Base-by-base conservation (phyloP, 2,888 invertebrate genomes). In the Parelbella ahira region DNA sequence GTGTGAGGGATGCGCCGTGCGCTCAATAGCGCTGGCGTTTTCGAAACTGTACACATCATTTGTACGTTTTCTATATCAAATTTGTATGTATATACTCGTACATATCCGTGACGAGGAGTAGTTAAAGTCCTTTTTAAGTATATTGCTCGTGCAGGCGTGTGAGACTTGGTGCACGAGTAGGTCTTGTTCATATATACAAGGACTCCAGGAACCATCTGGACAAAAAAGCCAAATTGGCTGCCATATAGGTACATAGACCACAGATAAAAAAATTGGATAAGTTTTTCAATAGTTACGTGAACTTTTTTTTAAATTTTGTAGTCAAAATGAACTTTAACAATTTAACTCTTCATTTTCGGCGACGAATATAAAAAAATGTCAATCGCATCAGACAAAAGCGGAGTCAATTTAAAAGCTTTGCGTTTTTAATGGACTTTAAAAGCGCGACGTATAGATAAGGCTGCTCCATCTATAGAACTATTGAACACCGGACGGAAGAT, bases 391-490 rank as follows among this genome's bases (percentile, higher is more conserved):
- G 28, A 37, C 37, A 28, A 28, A 37, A 37, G 28, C 13, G 12
- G 29, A 37, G 41, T 28, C 15, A 33, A 30, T 34, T 43, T 38
- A 42, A 32, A 33, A 43, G 28, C 34, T 49, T 49, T 50, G 51
- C 49, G 52, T 54, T 45, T 37, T 37, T 29, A 37, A 37, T 37
- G 28, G 36, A 13, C 15, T 28, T 37, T 28, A 37, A 37, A 37
- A 28, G 37, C 37, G 37, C 15, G 12, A 13, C 37, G 9, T 10
- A 9, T 27, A 12, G 15, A 13, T 12, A 27, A 27, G 7, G 2
- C 1, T 27, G 7, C n/a, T 12, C 7, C n/a, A n/a, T n/a, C n/a
- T n/a, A n/a, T n/a, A n/a, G n/a, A n/a, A n/a, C n/a, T n/a, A n/a
- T n/a, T n/a, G n/a, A n/a, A n/a, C n/a, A n/a, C n/a, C n/a, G n/a